Evolutionary conservation across 2,888 invertebrate species (phyloP), one percentile per base, ranked within the genome.

Genomic region (Lagria hirta): DNA sequence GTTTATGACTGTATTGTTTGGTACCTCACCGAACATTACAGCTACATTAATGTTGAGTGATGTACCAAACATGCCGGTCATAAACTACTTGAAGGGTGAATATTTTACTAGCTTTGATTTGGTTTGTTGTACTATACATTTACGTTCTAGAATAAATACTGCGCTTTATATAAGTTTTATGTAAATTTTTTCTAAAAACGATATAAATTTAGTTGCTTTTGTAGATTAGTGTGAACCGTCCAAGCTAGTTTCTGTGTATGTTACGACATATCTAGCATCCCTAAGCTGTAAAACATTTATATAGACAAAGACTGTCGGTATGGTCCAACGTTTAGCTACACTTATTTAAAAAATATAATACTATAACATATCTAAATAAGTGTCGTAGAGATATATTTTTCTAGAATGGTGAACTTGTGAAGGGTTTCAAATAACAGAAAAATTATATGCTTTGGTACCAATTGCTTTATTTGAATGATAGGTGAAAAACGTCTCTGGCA

Each of bases 371-470:
- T 66, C 66, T 62, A 61, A 57, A 60, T 59, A 64, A 58, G 62
- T 64, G 62, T 64, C 57, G 55, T 51, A 62, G 50, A 52, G 32
- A 55, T 65, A 69, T 69, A 69, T 69, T 69, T 69, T 69, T 70
- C 61, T 70, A 69, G 68, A 55, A 55, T 53, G 57, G 34, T 8
- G 38, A 55, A 48, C 53, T 58, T 55, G 57, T 50, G 54, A 53
- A 48, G 46, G 58, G 58, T 58, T 53, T 42, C 34, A 26, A 37
- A 33, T 33, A 20, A 41, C 21, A 41, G 33, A 40, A 35, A 24
- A 26, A 8, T 5, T 26, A 20, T 45, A 64, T 63, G 71, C 70
- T 71, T 71, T 70, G 71, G 71, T 71, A 70, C 66, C 65, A n/a
- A 68, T 66, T 65, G 71, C 70, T 71, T 71, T 71, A 71, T 68